Evolutionary conservation across 2,797 vertebrate species (phyloP).

Genomic region (Mus spretus): DNA sequence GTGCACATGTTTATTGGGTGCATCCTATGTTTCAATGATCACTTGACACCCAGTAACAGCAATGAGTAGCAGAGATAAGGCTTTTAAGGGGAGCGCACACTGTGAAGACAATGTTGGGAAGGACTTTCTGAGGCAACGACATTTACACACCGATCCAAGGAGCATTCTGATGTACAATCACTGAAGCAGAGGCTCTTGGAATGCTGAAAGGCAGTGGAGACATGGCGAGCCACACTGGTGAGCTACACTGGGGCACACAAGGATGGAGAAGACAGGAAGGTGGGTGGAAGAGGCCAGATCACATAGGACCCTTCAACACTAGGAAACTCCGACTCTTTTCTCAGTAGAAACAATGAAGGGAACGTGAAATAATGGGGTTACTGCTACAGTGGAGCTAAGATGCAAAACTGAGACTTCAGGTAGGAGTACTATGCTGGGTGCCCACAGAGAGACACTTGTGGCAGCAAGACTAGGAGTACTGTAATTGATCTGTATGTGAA

Average conservation of each 20-base stretch:
- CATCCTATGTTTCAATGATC: not conserved
- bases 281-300: not conserved
- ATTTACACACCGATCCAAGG: not conserved
- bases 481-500: not conserved
- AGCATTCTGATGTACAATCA: not conserved
- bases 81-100: too few species aligned
- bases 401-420: not conserved
- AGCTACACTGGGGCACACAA: rapidly evolving
- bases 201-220: rapidly evolving
- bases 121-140: not conserved
- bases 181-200: not conserved
- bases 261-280: not conserved
- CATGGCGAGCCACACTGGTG: not conserved
- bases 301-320: too few species aligned
- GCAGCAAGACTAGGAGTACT: not conserved
- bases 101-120: not conserved
- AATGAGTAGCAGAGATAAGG: too few species aligned
- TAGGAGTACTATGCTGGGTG: not conserved
- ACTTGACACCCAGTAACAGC: not conserved
- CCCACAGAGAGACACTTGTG: not conserved
- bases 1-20: not conserved
- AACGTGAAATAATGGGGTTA: not conserved
- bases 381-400: not conserved
- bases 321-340: not conserved
- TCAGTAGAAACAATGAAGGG: not conserved